phyloP scores from a whole-genome alignment of 2,797 vertebrate species.

The Aviceda cuculoides region DNA sequence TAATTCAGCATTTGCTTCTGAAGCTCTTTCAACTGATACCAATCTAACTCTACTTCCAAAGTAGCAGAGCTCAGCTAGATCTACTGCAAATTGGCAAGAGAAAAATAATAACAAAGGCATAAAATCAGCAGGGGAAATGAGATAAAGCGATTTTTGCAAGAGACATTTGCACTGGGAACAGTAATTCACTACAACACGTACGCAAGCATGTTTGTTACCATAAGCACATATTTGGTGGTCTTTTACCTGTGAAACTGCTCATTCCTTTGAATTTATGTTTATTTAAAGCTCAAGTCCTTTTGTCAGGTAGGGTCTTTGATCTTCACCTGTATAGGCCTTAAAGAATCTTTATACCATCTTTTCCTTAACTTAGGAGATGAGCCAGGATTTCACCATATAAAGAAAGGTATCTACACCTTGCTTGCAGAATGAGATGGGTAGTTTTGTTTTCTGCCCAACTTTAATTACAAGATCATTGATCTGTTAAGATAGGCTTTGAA shows the following conservation, averaged over 20 bases:
- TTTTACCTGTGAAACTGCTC: background rate
- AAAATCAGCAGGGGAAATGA: background rate
- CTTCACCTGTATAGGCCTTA: background rate
- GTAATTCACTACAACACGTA: background rate
- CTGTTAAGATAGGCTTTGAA: background rate
- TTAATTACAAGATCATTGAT: background rate
- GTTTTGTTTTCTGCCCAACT: background rate
- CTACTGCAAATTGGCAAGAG: background rate
- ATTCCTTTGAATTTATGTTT: background rate
- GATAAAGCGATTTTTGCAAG: background rate
- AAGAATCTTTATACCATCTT: background rate
- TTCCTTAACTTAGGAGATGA: background rate
- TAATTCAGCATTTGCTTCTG: background rate
- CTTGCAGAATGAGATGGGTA: background rate
- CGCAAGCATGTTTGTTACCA: fast-evolving
- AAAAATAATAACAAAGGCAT: background rate
- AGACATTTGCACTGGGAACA: background rate
- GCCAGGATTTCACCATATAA: background rate
- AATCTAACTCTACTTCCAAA: background rate
- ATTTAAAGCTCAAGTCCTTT: background rate
- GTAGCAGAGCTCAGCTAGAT: background rate
- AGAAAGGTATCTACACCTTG: background rate
- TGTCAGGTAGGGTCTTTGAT: background rate
- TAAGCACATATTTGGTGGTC: no score
- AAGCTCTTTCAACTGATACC: background rate